Evolutionary conservation across 2,888 invertebrate species (phyloP).

Genomic region (Caenorhabditis sp.): DNA sequence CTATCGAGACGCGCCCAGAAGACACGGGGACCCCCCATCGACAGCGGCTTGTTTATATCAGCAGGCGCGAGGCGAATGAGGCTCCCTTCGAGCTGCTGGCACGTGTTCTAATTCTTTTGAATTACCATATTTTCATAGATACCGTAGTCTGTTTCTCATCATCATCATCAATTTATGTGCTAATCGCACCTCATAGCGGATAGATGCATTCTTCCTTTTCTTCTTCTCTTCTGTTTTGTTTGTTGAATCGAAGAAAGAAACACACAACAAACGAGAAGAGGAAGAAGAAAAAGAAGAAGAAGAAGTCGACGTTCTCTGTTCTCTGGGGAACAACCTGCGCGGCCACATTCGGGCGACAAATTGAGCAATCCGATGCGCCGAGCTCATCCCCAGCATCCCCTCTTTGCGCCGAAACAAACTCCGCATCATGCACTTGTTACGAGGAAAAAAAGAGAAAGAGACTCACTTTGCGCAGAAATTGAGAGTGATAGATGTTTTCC

Average conservation of each 20-base stretch:
- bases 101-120: not conserved
- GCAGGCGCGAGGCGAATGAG: too few species aligned
- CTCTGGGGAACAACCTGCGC: slow-evolving; percentile 57
- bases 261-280: too few species aligned
- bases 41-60: slow-evolving; percentile 44
- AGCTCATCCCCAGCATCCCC: too few species aligned
- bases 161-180: slow-evolving; percentile 26
- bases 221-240: not conserved
- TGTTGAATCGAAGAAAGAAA: slow-evolving; percentile 30
- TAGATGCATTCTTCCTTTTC: too few species aligned
- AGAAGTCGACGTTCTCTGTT: slow-evolving; percentile 42
- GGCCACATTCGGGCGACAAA: slow-evolving; percentile 40
- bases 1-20: slow-evolving; percentile 38
- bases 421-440: slow-evolving; percentile 44
- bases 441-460: too few species aligned
- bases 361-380: slow-evolving; percentile 36
- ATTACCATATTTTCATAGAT: slow-evolving; percentile 30
- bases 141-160: not conserved
- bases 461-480: slow-evolving; percentile 12
- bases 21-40: slow-evolving; percentile 34
- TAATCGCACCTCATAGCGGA: too few species aligned
- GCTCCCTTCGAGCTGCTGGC: not conserved
- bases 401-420: slow-evolving; percentile 18
- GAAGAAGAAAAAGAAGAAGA: too few species aligned
- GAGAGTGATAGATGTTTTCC: not conserved